Percentiles rank a stretch among this genome's conserved stretches.
These are phyloP conservation scores for Prochilodus magdalenae DNA, from an alignment of 2,113 vertebrate genomes.

Conservation along the genomic window DNA sequence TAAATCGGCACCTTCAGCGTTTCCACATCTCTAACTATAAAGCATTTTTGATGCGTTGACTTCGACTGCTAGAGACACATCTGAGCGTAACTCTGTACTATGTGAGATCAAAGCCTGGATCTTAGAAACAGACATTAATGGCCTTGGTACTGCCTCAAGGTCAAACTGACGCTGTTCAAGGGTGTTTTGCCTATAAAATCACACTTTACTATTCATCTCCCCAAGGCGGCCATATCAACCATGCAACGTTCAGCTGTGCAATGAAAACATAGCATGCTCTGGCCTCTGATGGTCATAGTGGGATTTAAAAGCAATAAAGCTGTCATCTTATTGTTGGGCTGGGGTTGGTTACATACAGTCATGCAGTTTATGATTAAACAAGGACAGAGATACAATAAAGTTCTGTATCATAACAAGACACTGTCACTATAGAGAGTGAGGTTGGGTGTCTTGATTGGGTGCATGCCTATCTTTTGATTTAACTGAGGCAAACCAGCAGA, in stretches of 20 bases:
- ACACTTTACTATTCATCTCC: slow-evolving; percentile 33
- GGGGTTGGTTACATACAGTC: slow-evolving; percentile 24
- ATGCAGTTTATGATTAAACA: neutral
- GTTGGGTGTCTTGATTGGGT: too few relatives aligned
- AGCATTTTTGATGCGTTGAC: neutral
- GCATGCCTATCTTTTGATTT: too few relatives aligned
- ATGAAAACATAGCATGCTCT: slow-evolving; percentile 31
- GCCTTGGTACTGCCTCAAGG: slow-evolving; percentile 38
- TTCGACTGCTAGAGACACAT: neutral
- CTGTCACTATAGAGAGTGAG: too few relatives aligned
- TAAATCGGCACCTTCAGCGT: neutral
- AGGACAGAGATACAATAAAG: slow-evolving; percentile 10
- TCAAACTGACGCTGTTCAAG: slow-evolving; percentile 23
- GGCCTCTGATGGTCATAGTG: slow-evolving; percentile 28
- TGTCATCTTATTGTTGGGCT: slow-evolving; percentile 42
- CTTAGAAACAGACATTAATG: slow-evolving; percentile 15
- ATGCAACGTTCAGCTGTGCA: neutral
- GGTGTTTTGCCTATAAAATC: slow-evolving; percentile 34
- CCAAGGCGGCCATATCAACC: slow-evolving; percentile 11
- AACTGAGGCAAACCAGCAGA: too few relatives aligned
- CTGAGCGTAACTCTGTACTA: slow-evolving; percentile 12
- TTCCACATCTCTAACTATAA: neutral
- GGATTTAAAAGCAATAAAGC: slow-evolving; percentile 48
- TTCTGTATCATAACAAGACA: neutral
- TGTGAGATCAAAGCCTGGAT: slow-evolving; percentile 23